Percentiles rank a stretch among this genome's conserved stretches.
Evolutionary conservation across 2,797 vertebrate species (phyloP).

Genomic region (Alcedo quadribrachys): DNA sequence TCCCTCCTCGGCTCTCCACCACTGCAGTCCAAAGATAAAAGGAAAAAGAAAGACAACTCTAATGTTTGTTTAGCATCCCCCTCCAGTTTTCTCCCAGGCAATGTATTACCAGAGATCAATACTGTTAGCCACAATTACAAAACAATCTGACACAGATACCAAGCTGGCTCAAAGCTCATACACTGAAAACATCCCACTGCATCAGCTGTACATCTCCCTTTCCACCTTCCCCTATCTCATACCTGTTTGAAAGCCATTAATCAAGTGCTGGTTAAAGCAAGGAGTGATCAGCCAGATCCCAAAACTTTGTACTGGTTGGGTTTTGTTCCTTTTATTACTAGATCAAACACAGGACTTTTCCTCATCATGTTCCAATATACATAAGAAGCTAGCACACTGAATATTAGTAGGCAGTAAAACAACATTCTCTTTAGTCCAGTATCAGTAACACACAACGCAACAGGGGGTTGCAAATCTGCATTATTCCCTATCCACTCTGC

Average conservation of each 20-base stretch:
- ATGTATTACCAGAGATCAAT: not conserved
- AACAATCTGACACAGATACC: not conserved
- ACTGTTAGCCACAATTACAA: not conserved
- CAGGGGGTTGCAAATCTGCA: not conserved
- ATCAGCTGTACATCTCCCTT: not conserved
- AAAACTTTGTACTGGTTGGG: not conserved
- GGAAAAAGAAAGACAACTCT: conserved; percentile 43
- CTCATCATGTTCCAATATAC: not conserved
- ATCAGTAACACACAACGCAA: not conserved
- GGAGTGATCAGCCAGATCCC: not conserved
- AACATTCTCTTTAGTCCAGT: not conserved
- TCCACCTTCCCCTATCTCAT: not conserved
- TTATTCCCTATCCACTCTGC: not conserved
- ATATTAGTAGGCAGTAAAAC: not conserved
- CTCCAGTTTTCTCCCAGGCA: not conserved
- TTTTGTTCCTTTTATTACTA: not conserved
- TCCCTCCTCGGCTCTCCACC: conserved; percentile 76
- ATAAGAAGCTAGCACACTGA: not conserved
- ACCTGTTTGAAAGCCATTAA: not conserved
- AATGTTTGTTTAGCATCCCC: not conserved
- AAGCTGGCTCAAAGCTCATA: not conserved
- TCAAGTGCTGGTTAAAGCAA: not conserved
- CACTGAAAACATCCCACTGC: not conserved
- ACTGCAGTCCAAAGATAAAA: conserved; percentile 73
- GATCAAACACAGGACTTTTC: not conserved